Evolutionary conservation across 2,797 vertebrate species (phyloP).

Genomic region (Discoglossus pictus): DNA sequence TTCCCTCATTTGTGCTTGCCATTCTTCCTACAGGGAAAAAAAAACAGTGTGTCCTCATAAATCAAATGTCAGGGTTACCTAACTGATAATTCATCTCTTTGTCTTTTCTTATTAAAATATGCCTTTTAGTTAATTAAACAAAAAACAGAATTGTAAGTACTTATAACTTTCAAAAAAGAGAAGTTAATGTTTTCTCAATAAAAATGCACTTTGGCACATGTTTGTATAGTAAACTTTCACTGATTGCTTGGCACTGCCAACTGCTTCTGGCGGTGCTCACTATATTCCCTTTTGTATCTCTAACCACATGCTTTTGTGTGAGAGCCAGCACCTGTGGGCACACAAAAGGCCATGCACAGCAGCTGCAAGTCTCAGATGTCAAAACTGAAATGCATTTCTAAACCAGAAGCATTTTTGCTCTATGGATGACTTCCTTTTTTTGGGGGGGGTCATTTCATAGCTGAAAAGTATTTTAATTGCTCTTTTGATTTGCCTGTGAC

Average conservation of each 20-base stretch:
- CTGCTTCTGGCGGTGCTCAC: conserved; percentile 66
- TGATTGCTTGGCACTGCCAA: conserved; percentile 65
- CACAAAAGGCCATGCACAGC: conserved; percentile 68
- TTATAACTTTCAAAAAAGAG: conserved; percentile 60
- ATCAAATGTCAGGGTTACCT: too few relatives aligned
- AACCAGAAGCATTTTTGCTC: conserved; percentile 67
- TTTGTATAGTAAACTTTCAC: conserved; percentile 69
- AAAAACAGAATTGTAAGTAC: conserved; percentile 1
- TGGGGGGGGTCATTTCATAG: conserved; percentile 31
- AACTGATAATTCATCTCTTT: too few relatives aligned
- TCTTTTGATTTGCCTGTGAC: conserved; percentile 7
- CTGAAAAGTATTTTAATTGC: conserved; percentile 48
- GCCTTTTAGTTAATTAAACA: too few relatives aligned
- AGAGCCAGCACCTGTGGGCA: conserved; percentile 71
- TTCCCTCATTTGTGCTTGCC: too few relatives aligned
- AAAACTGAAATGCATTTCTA: conserved; percentile 65
- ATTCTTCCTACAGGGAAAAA: too few relatives aligned
- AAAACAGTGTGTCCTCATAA: too few relatives aligned
- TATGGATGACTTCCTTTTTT: conserved; percentile 60
- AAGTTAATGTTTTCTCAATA: conserved; percentile 69
- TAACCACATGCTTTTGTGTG: conserved; percentile 56
- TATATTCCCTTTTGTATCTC: conserved; percentile 68
- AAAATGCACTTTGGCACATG: conserved; percentile 67
- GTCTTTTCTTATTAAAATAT: too few relatives aligned
- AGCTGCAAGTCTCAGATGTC: conserved; percentile 72